phyloP scores from a whole-genome alignment of 2,888 invertebrate species.

The Deroplatys truncata region DNA sequence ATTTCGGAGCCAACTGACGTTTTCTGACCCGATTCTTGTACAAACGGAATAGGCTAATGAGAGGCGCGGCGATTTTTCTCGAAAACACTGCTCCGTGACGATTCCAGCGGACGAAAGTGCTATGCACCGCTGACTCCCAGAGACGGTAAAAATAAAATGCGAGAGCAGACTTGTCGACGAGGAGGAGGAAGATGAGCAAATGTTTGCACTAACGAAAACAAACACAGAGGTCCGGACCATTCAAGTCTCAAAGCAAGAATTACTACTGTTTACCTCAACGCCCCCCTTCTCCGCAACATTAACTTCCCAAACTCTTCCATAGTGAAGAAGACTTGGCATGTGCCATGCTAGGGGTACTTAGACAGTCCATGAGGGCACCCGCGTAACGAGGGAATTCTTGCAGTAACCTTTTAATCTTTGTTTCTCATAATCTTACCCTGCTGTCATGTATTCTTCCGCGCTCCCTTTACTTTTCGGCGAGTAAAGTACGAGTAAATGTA shows the following conservation, averaged over 20 bases:
- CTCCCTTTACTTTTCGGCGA: too few relatives aligned
- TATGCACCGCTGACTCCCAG: neutral
- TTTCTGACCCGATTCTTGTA: neutral
- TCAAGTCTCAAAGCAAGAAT: neutral
- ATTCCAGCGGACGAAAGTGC: neutral
- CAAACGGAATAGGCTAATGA: neutral
- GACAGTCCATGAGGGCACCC: too few relatives aligned
- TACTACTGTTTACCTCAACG: neutral
- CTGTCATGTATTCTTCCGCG: too few relatives aligned
- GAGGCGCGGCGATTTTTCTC: neutral
- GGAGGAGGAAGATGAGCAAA: neutral
- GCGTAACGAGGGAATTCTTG: neutral
- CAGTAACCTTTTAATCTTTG: too few relatives aligned
- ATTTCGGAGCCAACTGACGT: neutral
- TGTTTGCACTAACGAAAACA: neutral
- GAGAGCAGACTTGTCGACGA: neutral
- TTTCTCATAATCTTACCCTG: too few relatives aligned
- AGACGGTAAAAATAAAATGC: neutral
- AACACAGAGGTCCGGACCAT: neutral
- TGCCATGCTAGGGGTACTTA: too few relatives aligned
- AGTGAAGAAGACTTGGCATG: neutral
- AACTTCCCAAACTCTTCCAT: neutral
- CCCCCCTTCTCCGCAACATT: neutral
- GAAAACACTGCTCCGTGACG: neutral
- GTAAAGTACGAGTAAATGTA: too few relatives aligned